A percentile compares a stretch with the other conserved stretches of the same genome.
These are phyloP conservation scores for Indicator indicator DNA, from an alignment of 2,113 vertebrate species.

Conservation along the genomic window DNA sequence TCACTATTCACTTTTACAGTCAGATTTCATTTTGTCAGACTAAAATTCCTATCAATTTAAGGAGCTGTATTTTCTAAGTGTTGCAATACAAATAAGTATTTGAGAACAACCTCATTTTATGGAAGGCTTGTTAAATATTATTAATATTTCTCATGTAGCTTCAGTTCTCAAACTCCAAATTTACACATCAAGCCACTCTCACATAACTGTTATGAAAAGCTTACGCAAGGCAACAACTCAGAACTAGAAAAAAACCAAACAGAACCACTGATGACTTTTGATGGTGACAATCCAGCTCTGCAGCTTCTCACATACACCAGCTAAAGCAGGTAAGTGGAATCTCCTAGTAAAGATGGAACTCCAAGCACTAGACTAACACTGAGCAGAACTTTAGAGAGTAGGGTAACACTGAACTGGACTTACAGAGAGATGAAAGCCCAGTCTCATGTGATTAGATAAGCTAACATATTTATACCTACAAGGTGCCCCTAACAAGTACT, in stretches of 20 bases:
- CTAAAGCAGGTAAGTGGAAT: background rate
- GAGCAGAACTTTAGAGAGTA: background rate
- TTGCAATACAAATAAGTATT: background rate
- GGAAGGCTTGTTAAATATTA: background rate
- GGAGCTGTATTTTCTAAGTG: background rate
- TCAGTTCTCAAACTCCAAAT: background rate
- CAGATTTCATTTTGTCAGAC: background rate
- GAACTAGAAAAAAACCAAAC: background rate
- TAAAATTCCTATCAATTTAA: background rate
- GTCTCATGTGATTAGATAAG: background rate
- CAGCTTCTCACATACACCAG: background rate
- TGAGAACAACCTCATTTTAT: background rate
- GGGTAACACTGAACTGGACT: background rate
- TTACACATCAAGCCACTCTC: background rate
- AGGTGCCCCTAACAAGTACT: background rate
- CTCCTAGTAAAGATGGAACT: background rate
- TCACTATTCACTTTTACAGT: background rate
- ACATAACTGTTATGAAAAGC: background rate
- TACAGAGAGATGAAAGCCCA: background rate
- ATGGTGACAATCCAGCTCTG: background rate
- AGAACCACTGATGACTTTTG: background rate
- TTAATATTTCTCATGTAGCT: background rate
- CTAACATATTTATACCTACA: background rate
- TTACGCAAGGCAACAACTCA: background rate
- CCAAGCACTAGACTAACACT: background rate